Base-by-base conservation (phyloP, 2,888 invertebrate species). In the Portevinia maculata region DNA sequence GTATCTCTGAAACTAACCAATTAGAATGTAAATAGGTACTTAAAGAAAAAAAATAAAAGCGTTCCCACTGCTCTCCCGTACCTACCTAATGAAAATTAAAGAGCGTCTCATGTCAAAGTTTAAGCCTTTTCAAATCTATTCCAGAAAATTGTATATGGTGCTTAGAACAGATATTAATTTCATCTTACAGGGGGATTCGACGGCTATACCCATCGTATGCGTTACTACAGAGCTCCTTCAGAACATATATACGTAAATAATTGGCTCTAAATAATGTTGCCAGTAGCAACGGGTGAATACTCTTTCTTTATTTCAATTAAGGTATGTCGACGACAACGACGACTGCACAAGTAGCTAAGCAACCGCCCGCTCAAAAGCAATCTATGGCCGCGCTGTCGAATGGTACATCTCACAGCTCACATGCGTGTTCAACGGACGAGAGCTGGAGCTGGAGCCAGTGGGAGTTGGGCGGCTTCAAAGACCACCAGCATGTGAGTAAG, bases 221-320 rank as follows among this genome's bases (percentile, higher is more conserved):
- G 21, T 70, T 64, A 50, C 44, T 59, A 57, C 19, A 55, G 32
- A 64, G 21, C 30, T 9, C 8, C 13, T 24, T 34, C 7, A 28
- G 53, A n/a, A n/a, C 30, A 53, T 11, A 52, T n/a, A 70, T 64
- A 75, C 60, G 65, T 79, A 75, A 84, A 85, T 85, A 85, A 85
- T 85, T 85, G 85, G 85, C 85, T 84, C 84, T 84, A 59, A 79
- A 79, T 79, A 85, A 85, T 85, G 85, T 85, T 81, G 74, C 76
- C 79, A 81, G 78, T 81, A 79, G 85, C 83, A 78, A 84, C 79
- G 84, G 81, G 85, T 85, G 85, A 85, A 85, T 85, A 85, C 84
- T 84, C 84, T 84, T 84, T 84, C 85, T 85, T 85, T 84, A 85
- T 85, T 85, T 85, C 85, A 85, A 85, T 85, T 85, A 85, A 85